These are phyloP conservation scores for Himalopsyche phryganea DNA, from an alignment of 1,140 invertebrate genomes.

Conservation along the genomic window DNA sequence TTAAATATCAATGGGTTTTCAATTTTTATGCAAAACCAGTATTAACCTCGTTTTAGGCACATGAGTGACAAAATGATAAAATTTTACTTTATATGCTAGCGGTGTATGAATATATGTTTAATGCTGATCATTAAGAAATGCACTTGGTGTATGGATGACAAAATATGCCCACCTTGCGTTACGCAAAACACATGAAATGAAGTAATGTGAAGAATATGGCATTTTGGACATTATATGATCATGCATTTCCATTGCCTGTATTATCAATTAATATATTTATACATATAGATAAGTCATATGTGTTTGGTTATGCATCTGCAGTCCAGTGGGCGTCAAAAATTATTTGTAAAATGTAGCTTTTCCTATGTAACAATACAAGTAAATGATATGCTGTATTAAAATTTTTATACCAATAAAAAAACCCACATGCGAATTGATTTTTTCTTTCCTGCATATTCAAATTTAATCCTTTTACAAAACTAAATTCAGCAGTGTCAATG, in stretches of 20 bases:
- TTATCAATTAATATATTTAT: neutral
- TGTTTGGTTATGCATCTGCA: no score
- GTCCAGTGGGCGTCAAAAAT: no score
- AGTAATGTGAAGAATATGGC: neutral
- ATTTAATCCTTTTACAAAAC: no score
- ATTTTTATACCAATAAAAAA: constrained; percentile 32
- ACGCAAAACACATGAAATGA: neutral
- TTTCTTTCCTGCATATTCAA: constrained; percentile 4
- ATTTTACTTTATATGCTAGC: neutral
- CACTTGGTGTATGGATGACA: neutral
- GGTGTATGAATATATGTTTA: no score
- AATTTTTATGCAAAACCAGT: neutral
- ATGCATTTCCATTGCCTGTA: constrained; percentile 2
- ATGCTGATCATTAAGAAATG: no score
- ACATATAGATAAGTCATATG: neutral
- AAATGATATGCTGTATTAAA: constrained; percentile 18
- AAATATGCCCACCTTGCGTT: neutral
- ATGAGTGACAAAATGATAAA: neutral
- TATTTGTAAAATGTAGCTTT: constrained; percentile 7
- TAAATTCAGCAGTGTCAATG: no score
- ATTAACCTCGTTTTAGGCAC: neutral
- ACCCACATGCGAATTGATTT: constrained; percentile 12
- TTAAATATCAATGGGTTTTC: constrained; percentile 1
- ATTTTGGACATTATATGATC: neutral
- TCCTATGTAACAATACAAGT: constrained; percentile 4